Percentiles rank a stretch among this genome's conserved stretches.
phyloP scores from a whole-genome alignment of 2,888 invertebrate species.

The Epirrita christyi region DNA sequence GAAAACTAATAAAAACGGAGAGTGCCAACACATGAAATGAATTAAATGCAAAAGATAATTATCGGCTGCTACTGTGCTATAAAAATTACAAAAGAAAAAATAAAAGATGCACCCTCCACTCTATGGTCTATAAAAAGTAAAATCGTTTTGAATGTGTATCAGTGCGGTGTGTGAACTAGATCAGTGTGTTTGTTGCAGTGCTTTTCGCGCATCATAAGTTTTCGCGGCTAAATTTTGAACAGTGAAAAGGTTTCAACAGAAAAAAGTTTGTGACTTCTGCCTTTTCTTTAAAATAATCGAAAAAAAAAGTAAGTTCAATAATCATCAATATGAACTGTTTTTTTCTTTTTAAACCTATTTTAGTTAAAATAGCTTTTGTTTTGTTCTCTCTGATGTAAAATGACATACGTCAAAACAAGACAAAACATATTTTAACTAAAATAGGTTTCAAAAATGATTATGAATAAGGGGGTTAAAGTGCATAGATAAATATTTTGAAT shows the following conservation, averaged over 20 bases:
- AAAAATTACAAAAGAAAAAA: conserved; percentile 48
- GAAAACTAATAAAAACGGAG: conserved; percentile 16
- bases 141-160: conserved; percentile 60
- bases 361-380: too few relatives aligned
- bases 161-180: conserved; percentile 61
- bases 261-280: conserved; percentile 14
- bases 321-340: too few relatives aligned
- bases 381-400: too few relatives aligned
- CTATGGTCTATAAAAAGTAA: conserved; percentile 65
- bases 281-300: background rate
- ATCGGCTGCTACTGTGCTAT: conserved; percentile 27
- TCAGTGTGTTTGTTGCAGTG: conserved; percentile 50
- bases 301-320: conserved; percentile 19
- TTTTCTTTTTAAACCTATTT: too few relatives aligned
- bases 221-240: conserved; percentile 32
- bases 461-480: too few relatives aligned
- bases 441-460: too few relatives aligned
- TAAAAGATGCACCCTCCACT: conserved; percentile 56
- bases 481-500: too few relatives aligned
- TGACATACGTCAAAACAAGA: too few relatives aligned
- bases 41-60: conserved; percentile 36
- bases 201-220: conserved; percentile 50
- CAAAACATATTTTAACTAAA: too few relatives aligned
- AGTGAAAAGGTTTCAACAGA: conserved; percentile 5
- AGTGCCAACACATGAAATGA: conserved; percentile 16